Evolutionary conservation across 2,113 vertebrate genomes (phyloP).

Genomic region (Dryoscopus gambensis): DNA sequence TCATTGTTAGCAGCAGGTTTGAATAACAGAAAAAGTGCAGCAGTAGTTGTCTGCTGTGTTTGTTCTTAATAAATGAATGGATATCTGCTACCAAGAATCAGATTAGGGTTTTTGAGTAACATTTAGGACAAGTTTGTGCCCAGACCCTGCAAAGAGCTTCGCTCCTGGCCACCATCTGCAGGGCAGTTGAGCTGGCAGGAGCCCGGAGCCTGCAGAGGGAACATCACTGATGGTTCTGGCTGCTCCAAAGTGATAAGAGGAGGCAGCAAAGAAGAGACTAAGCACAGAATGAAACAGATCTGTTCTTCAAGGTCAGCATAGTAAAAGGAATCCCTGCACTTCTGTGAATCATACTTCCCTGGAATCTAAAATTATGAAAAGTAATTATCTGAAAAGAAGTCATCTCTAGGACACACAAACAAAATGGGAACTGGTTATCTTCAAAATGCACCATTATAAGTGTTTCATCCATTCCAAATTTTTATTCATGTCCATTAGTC

Average conservation of each 20-base stretch:
- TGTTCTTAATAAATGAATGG: conserved; percentile 35
- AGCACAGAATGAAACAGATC: background rate
- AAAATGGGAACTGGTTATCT: background rate
- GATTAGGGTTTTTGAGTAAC: background rate
- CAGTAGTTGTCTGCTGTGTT: conserved; percentile 29
- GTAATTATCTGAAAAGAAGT: background rate
- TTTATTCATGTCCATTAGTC: background rate
- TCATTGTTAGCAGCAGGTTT: conserved; percentile 65
- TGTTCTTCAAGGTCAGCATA: background rate
- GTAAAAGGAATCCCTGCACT: background rate
- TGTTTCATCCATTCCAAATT: background rate
- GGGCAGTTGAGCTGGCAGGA: conserved; percentile 1
- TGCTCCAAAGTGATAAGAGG: background rate
- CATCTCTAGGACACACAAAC: background rate
- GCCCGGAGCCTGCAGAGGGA: background rate
- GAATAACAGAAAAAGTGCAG: conserved; percentile 50
- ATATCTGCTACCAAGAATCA: conserved; percentile 12
- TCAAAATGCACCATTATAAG: background rate
- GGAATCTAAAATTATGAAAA: background rate
- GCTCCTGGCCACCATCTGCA: background rate
- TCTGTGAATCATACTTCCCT: background rate
- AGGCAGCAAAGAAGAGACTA: background rate
- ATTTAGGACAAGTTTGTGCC: background rate
- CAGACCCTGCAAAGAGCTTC: background rate
- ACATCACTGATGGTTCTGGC: background rate